Conservation (phyloP, 2,888 invertebrate genomes). For the Hecatera dysodea region DNA sequence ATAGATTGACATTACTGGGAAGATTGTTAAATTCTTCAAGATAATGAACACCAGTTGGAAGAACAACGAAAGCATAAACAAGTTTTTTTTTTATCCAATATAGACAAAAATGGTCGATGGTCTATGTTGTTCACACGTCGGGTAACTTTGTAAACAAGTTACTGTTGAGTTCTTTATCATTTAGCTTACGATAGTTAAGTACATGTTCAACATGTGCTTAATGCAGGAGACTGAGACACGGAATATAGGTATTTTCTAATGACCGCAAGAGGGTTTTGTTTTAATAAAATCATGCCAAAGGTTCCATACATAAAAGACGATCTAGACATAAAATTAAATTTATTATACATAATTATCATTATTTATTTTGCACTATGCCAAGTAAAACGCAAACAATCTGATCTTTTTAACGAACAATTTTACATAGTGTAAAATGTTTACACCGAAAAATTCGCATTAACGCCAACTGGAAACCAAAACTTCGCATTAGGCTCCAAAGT, state of each 20-base stretch:
- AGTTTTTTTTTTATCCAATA: background rate
- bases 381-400: background rate
- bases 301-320: background rate
- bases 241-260: too few relatives aligned
- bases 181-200: slow-evolving; percentile 6
- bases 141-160: slow-evolving; percentile 26
- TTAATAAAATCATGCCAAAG: background rate
- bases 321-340: too few relatives aligned
- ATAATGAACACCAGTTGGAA: background rate
- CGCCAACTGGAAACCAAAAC: background rate
- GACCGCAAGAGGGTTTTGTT: background rate
- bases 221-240: background rate
- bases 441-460: background rate
- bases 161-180: slow-evolving; percentile 11
- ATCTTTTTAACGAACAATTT: background rate
- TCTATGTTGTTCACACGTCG: slow-evolving; percentile 20
- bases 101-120: slow-evolving; percentile 14
- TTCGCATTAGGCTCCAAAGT: slow-evolving; percentile 11
- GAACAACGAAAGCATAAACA: background rate
- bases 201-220: background rate
- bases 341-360: too few relatives aligned
- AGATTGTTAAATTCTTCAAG: background rate
- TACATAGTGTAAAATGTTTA: background rate
- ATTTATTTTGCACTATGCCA: background rate
- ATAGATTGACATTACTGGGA: background rate